phyloP scores from a whole-genome alignment of 2,888 invertebrate species.

The Theristus sp. region DNA sequence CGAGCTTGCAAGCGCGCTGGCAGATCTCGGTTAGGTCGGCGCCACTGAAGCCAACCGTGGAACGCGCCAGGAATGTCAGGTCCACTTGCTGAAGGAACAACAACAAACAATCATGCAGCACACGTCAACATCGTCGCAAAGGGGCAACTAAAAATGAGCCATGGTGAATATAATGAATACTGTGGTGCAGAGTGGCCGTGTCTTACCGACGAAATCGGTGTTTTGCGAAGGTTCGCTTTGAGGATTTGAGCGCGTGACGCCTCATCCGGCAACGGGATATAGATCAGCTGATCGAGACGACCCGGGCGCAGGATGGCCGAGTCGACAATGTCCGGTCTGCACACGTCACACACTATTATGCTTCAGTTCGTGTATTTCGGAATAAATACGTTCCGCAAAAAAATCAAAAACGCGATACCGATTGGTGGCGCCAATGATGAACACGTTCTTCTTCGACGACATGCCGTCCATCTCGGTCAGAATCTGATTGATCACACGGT shows the following conservation, averaged over 20 bases:
- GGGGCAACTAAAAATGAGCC: neutral
- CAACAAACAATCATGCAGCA: neutral
- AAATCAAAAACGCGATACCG: constrained; percentile 31
- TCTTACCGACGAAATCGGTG: constrained; percentile 62
- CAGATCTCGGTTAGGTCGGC: constrained; percentile 98
- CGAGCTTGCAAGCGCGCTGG: constrained; percentile 94
- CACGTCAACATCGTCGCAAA: too few species aligned
- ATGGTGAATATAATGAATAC: neutral
- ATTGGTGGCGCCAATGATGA: constrained; percentile 92
- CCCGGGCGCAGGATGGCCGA: constrained; percentile 95
- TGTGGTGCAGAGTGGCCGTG: constrained; percentile 2
- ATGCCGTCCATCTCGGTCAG: constrained; percentile 99
- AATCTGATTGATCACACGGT: constrained; percentile 97
- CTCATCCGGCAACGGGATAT: constrained; percentile 98
- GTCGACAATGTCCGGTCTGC: constrained; percentile 77
- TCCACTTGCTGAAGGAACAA: constrained; percentile 59
- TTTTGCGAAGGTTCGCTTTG: constrained; percentile 73
- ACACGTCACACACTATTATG: constrained; percentile 6
- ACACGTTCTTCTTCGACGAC: constrained; percentile 98
- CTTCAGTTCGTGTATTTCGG: too few species aligned
- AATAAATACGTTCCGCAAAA: neutral
- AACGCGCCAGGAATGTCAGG: constrained; percentile 44
- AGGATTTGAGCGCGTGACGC: constrained; percentile 90
- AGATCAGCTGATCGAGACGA: constrained; percentile 93
- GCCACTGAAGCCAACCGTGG: constrained; percentile 86